Percentiles rank a stretch among this genome's conserved stretches.
Evolutionary conservation across 2,113 vertebrate genomes (phyloP).

Genomic region (Hippoglossus stenolepis): DNA sequence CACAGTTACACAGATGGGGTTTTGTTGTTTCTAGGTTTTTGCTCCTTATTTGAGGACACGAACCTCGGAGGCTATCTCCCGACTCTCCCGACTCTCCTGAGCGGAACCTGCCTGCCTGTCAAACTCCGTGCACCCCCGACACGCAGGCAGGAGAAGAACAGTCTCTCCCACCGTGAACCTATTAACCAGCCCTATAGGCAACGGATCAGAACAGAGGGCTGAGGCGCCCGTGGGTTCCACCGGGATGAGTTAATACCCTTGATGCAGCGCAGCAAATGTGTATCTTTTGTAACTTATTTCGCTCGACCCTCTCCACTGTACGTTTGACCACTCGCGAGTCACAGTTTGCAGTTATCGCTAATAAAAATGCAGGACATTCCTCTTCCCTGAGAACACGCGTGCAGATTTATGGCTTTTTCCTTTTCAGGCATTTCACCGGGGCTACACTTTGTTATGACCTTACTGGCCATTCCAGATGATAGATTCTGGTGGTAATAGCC

Average conservation of each 20-base stretch:
- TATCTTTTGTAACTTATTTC: neutral
- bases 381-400: slow-evolving; percentile 21
- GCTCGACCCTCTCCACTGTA: neutral
- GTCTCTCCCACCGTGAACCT: neutral
- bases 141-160: neutral
- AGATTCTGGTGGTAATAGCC: slow-evolving; percentile 73
- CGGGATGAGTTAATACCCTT: neutral
- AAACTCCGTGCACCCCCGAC: neutral
- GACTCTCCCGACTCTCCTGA: neutral
- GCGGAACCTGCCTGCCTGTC: neutral
- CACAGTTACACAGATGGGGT: neutral
- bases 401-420: slow-evolving; percentile 48
- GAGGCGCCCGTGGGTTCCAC: neutral
- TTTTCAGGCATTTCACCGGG: slow-evolving; percentile 60
- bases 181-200: neutral
- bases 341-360: neutral
- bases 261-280: too few relatives aligned
- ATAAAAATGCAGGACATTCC: slow-evolving; percentile 18
- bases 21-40: neutral
- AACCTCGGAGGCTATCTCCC: neutral
- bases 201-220: neutral
- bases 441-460: slow-evolving; percentile 66
- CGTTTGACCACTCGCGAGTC: neutral
- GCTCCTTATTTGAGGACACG: neutral
- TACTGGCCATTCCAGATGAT: slow-evolving; percentile 72